Conservation (phyloP, 2,113 vertebrate genomes). For the Pygoscelis adeliae region DNA sequence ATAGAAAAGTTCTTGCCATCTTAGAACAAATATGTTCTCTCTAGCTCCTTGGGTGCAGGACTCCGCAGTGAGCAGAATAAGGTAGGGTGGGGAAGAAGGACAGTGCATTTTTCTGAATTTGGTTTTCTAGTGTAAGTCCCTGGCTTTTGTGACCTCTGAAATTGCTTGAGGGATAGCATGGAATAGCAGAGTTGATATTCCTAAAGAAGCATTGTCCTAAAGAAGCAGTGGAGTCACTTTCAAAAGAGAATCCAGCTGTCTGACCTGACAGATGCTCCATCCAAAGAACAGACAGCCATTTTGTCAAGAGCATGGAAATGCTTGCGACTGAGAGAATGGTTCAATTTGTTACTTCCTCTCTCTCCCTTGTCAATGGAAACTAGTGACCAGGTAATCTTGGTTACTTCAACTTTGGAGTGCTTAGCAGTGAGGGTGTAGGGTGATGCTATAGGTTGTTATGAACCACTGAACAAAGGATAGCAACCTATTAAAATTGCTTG, state of each 20-base stretch:
- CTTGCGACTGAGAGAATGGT: background rate
- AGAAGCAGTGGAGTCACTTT: background rate
- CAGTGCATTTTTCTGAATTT: background rate
- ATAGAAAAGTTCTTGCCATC: background rate
- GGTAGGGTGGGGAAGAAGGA: background rate
- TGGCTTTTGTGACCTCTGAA: background rate
- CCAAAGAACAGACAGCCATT: background rate
- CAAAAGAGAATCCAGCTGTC: background rate
- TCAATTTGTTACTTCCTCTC: background rate
- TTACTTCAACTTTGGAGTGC: background rate
- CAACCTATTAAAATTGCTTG: background rate
- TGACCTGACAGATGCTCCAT: background rate
- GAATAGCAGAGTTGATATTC: background rate
- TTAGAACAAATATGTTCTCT: background rate
- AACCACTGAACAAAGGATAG: background rate
- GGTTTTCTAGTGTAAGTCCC: background rate
- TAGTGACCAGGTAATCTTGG: background rate
- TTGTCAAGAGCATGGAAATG: background rate
- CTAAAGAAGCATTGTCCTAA: background rate
- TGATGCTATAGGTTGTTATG: background rate
- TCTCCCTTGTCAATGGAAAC: background rate
- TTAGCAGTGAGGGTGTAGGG: background rate
- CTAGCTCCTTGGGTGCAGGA: background rate
- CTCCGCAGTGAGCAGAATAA: background rate
- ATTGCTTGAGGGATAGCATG: background rate